phyloP scores from a whole-genome alignment of 2,113 vertebrate genomes.

The Antidorcas marsupialis region DNA sequence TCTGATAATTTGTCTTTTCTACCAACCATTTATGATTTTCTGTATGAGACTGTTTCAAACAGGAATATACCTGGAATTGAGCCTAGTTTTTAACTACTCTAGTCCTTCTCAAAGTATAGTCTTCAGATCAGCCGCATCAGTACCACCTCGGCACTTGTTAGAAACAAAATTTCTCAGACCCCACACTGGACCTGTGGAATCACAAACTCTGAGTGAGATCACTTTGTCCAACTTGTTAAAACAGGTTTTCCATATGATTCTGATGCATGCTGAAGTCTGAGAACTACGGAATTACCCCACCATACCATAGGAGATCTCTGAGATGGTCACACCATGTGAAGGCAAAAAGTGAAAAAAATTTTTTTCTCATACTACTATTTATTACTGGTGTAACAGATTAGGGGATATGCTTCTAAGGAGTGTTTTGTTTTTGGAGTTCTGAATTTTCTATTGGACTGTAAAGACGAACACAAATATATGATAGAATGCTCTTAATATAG shows the following conservation, averaged over 20 bases:
- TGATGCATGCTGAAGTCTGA: neutral
- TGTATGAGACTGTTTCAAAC: neutral
- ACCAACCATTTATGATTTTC: neutral
- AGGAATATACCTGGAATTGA: neutral
- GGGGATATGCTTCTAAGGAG: neutral
- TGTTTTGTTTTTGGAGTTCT: neutral
- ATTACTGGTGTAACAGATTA: neutral
- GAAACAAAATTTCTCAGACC: neutral
- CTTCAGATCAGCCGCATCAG: neutral
- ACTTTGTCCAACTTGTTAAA: neutral
- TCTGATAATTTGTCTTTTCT: neutral
- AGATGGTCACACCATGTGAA: neutral
- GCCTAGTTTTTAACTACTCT: neutral
- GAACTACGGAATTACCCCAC: neutral
- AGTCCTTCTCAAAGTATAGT: neutral
- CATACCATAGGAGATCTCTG: neutral
- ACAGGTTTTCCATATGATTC: neutral
- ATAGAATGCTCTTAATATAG: neutral
- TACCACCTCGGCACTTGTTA: neutral
- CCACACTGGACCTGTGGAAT: neutral
- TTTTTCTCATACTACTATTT: neutral
- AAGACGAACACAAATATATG: neutral
- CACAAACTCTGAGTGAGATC: neutral
- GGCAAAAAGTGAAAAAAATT: neutral
- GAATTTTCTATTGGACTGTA: neutral